A percentile compares a stretch with the other conserved stretches of the same genome.
These are phyloP conservation scores for Rousettus leschenaultii DNA, from an alignment of 2,113 vertebrate genomes.

Conservation along the genomic window DNA sequence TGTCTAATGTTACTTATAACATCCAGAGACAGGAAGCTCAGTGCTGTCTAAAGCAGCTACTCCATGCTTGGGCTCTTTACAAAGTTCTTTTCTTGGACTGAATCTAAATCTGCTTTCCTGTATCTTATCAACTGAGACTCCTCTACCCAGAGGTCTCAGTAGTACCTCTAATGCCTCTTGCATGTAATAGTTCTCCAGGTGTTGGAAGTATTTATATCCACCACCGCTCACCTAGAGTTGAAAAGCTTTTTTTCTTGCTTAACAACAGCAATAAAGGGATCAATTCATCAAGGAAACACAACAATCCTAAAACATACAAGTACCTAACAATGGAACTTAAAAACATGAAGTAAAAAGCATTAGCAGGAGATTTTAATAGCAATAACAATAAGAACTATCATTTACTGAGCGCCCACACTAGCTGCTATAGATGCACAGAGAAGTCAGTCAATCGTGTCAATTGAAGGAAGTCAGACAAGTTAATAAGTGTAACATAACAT, in stretches of 20 bases:
- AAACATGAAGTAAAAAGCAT: slow-evolving; percentile 14
- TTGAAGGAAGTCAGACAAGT: neutral
- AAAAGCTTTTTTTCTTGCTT: slow-evolving; percentile 19
- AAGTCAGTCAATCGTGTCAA: neutral
- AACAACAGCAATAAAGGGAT: neutral
- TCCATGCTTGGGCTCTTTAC: neutral
- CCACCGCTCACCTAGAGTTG: neutral
- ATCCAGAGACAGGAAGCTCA: slow-evolving; percentile 7
- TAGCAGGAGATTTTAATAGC: neutral
- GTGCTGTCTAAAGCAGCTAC: neutral
- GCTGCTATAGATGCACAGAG: neutral
- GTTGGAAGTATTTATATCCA: neutral
- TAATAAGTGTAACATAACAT: neutral
- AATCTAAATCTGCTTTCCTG: neutral
- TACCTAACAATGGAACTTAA: neutral
- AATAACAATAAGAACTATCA: neutral
- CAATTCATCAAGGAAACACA: neutral
- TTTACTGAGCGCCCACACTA: neutral
- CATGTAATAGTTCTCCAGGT: neutral
- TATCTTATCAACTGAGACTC: neutral
- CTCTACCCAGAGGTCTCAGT: neutral
- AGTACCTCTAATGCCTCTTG: neutral
- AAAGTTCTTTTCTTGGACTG: neutral
- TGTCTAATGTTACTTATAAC: neutral
- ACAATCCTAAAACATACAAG: neutral